Evolutionary conservation across 2,888 invertebrate species (phyloP), one percentile per base, ranked within the genome.

Genomic region (Mythimna impura): DNA sequence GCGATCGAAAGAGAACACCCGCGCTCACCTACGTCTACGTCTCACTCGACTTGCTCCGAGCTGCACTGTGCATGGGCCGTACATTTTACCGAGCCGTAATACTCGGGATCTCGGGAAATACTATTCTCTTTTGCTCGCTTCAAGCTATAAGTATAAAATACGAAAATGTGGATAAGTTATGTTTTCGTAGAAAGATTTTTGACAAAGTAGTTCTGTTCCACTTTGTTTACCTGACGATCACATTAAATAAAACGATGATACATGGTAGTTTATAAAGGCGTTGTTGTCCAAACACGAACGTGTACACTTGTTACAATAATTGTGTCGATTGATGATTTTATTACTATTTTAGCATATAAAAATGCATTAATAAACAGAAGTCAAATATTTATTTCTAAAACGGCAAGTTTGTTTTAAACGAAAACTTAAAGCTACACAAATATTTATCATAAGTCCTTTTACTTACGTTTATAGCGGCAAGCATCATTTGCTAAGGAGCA

Each of bases 1-100:
- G 89, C 90, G 90, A 93, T 93, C 91, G 92, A 89, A 88, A 89
- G 86, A 89, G 91, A 90, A 91, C 90, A 91, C 90, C 90, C 87
- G 78, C 86, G 88, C 89, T 89, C 89, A 92, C 92, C 92, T 93
- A 91, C 88, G 89, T 91, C 92, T 93, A 91, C 88, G 89, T 91
- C 89, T 91, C 91, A 89, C 91, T 92, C 89, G 89, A 89, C 88
- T 91, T 89, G 88, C 90, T 88, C 68, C 66, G 72, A 81, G 82
- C 83, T 87, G 85, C 89, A 87, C 83, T 86, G 82, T 86, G 83
- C 84, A 83, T 83, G 78, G 75, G 77, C 85, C 83, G 87, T 86
- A 86, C 86, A 78, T 89, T 88, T 85, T 86, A 90, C 89, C 86
- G 87, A 85, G 78, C 82, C 85, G 86, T 90, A 90, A 90, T 89